Percentiles rank a stretch among this genome's conserved stretches.
These are phyloP conservation scores for Bujurquina vittata DNA, from an alignment of 2,113 vertebrate species.

Conservation along the genomic window DNA sequence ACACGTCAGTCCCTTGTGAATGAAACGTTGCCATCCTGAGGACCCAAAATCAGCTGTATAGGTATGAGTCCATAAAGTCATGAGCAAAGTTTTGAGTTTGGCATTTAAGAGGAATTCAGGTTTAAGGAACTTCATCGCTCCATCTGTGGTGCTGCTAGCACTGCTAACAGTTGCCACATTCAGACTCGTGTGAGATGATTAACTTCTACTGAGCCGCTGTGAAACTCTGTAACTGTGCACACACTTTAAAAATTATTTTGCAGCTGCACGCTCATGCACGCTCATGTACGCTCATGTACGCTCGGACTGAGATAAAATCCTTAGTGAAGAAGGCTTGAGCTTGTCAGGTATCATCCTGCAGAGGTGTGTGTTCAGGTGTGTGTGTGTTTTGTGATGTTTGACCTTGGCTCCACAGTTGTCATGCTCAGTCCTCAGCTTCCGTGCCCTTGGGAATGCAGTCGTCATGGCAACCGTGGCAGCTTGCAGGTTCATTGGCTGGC, in stretches of 20 bases:
- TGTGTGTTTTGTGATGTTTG: slow-evolving; percentile 22
- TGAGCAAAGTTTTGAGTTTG: too few species aligned
- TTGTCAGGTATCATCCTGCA: background rate
- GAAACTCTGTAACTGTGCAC: background rate
- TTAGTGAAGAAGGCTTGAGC: background rate
- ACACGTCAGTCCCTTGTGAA: too few species aligned
- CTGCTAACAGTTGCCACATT: background rate
- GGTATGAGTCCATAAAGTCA: too few species aligned
- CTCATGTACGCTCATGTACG: background rate
- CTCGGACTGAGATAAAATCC: too few species aligned
- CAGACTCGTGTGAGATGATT: background rate
- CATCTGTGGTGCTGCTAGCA: too few species aligned
- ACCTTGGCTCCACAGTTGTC: slow-evolving; percentile 50
- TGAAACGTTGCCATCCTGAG: too few species aligned
- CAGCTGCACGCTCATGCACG: background rate
- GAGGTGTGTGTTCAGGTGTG: background rate
- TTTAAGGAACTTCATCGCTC: too few species aligned
- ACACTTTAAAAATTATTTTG: too few species aligned
- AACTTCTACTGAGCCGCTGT: background rate
- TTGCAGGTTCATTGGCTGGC: slow-evolving; percentile 49
- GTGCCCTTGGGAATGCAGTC: slow-evolving; percentile 40
- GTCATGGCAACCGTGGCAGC: slow-evolving; percentile 42
- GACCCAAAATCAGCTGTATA: too few species aligned
- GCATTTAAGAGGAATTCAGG: too few species aligned
- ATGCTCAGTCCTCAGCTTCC: slow-evolving; percentile 16